Evolutionary conservation across 2,888 invertebrate genomes (phyloP), one percentile per base, ranked within the genome.

Genomic region (Drosophila recens): DNA sequence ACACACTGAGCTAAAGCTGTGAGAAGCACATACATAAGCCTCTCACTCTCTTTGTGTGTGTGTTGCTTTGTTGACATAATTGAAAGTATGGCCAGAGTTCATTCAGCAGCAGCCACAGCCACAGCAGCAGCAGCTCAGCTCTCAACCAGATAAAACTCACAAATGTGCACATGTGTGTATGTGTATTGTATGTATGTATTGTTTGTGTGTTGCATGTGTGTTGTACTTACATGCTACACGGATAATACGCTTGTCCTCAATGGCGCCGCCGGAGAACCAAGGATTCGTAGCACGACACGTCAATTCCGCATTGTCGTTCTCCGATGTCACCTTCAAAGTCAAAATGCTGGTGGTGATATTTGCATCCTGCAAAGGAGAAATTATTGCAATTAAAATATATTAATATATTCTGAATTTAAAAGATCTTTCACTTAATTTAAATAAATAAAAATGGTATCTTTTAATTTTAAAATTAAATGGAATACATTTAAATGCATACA

Each of bases 241-340:
- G 81, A 97, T 94, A 77, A 95, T 94, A 89, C 95, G 94, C 54
- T 95, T 95, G 91, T 97, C 96, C 93, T 97, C 97, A 59, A 96
- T 93, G 56, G 95, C 95, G 82, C 96, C 96, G 66, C 96, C 96
- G 45, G 96, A 96, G 92, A 97, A 96, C 94, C 97, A 95, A 0
- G 97, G 96, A 94, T 98, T 98, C 92, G 97, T 96, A 66, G 97
- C 97, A 69, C 97, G 94, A 91, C 97, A 98, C 65, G 96, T 95
- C 73, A 98, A 94, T 91, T 96, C 96, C 79, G 96, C 95, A 49
- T 96, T 97, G 90, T 97, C 96, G 93, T 97, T 97, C 80, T 96
- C 96, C 68, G 96, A 94, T 72, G 95, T 94, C 51, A 97, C 95
- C 71, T 95, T 95, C 92, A 97, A 94, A 2, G 96, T 95, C 67